phyloP scores from a whole-genome alignment of 2,113 vertebrate species.

The human (Homo sapiens) region DNA sequence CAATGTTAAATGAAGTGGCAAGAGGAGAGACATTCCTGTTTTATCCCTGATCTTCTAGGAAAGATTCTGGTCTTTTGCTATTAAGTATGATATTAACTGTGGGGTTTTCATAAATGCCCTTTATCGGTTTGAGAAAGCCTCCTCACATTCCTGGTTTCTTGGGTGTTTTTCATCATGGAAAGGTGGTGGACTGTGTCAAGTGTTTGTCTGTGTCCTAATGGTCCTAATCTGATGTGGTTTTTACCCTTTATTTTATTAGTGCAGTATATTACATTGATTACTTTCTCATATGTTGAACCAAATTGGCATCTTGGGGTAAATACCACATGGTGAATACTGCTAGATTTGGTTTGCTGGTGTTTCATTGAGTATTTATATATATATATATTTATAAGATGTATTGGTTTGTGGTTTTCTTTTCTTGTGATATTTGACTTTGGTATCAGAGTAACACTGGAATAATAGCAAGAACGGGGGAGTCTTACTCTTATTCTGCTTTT shows the following conservation, averaged over 20 bases:
- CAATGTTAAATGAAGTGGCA: background rate
- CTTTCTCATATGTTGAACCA: background rate
- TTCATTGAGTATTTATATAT: background rate
- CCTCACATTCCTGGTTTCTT: background rate
- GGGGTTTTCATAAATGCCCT: background rate
- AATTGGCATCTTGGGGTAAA: background rate
- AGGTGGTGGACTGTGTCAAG: background rate
- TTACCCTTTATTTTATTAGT: background rate
- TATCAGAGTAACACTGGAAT: background rate
- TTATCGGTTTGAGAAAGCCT: background rate
- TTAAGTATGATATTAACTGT: background rate
- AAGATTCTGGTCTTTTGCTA: background rate
- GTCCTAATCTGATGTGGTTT: background rate
- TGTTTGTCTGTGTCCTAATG: background rate
- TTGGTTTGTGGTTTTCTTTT: background rate
- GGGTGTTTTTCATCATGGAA: background rate
- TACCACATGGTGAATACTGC: background rate
- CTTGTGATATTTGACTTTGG: background rate
- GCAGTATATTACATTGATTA: background rate
- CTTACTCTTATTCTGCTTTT: background rate
- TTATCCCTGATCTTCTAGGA: background rate
- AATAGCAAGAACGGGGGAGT: background rate
- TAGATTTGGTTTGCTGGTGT: background rate
- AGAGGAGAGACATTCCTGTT: background rate
- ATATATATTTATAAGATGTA: background rate